Base-by-base conservation (phyloP, 2,888 invertebrate species). In the Temnothorax rugatulus region DNA sequence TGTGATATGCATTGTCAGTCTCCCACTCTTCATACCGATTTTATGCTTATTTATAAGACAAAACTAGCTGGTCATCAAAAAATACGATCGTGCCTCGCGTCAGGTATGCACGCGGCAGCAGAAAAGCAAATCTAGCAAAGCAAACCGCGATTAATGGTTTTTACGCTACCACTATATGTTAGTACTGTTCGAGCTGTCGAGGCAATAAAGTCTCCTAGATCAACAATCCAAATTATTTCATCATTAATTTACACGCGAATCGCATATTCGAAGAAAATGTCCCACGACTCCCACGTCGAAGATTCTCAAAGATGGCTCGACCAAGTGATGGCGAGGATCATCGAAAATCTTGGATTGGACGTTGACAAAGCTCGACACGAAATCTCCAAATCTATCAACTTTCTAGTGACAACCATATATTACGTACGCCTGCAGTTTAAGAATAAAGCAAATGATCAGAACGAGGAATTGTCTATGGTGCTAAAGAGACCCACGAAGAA, bases 311-410 rank as follows among this genome's bases (percentile, higher is more conserved):
- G 2, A n/a, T 73, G 75, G 75, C 0, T 93, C 25, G 83, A 84
- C 0, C 13, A 18, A 0, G 7, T 92, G 52, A 69, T 92, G 8
- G 68, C 74, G 0, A 84, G 88, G 57, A 77, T 92, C 4, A n/a
- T 44, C 0, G 29, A 68, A 4, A 64, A 41, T 0, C 79, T 91
- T 0, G 86, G 82, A 1, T 76, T 73, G 29, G 15, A 84, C 8
- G 44, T 47, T 15, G 34, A 84, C 3, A 59, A 87, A n/a, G 75
- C 82, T 0, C 76, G 84, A 8, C 91, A 84, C 82, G 81, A 86
- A 0, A 57, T 92, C 5, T 73, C 85, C 5, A 25, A 81, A 7
- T 91, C 90, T 2, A 38, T 38, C 7, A 86, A 0, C 93, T 94
- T 59, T 15, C 73, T 90, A 61, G 0, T 91, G 1, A 91, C 92